Conservation (phyloP, 2,797 vertebrate species). For the Rallus crepitans region DNA sequence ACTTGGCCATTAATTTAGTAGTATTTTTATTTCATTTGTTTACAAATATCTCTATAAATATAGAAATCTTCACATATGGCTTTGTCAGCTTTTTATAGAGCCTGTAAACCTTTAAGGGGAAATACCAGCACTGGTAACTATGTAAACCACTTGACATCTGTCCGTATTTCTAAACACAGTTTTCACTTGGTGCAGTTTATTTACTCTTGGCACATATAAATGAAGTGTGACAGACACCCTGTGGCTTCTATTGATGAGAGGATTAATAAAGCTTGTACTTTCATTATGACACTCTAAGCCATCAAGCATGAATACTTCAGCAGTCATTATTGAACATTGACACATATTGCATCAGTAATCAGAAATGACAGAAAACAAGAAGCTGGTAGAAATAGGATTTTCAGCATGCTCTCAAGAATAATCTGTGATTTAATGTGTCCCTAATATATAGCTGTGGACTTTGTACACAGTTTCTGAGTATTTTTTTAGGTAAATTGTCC, state of each 20-base stretch:
- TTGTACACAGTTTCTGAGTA: not conserved
- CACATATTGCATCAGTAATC: not conserved
- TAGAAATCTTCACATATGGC: not conserved
- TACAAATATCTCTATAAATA: not conserved
- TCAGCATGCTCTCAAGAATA: not conserved
- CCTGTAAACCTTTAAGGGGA: not conserved
- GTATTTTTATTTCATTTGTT: not conserved
- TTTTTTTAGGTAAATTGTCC: not conserved
- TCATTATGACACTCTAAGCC: conserved; percentile 1
- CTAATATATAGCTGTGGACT: not conserved
- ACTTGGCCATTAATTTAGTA: not conserved
- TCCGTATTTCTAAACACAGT: conserved; percentile 10
- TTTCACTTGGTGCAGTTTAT: conserved; percentile 36
- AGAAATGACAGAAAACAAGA: conserved; percentile 8
- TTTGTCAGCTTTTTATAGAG: not conserved
- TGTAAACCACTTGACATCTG: conserved; percentile 26
- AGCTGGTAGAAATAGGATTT: not conserved
- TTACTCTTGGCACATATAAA: conserved; percentile 37
- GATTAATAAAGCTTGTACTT: conserved; percentile 58
- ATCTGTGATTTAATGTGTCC: not conserved
- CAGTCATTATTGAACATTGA: conserved; percentile 5
- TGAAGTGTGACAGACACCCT: conserved; percentile 26
- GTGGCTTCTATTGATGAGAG: conserved; percentile 34
- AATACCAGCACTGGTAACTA: not conserved
- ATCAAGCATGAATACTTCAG: not conserved